Base-by-base conservation (phyloP, 2,113 vertebrate species). In the Dryoscopus gambensis region DNA sequence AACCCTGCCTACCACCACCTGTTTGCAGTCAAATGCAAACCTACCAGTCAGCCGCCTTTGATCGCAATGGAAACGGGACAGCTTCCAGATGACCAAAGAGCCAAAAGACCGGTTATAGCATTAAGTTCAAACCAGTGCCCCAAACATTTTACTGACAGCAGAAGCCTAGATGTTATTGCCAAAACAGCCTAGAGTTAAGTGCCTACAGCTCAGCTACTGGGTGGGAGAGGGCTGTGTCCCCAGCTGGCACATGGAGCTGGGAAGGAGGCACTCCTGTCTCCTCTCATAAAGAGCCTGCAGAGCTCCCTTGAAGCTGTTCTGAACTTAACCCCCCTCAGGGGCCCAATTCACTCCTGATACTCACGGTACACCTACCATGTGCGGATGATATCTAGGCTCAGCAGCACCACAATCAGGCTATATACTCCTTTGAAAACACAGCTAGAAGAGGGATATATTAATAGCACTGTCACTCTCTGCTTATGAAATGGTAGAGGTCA, bases 401-500 rank as follows among this genome's bases (percentile, higher is more conserved):
- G 89, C 86, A 85, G 73, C 73, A 47, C 86, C 92, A 79, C 52
- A 71, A 59, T 50, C 40, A 55, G 59, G 55, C 75, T 84, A 28
- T 9, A 47, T 3, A 59, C 20, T 85, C 71, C 47, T 80, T 73
- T 74, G 89, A 80, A 93, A 95, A 89, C 68, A 87, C 37, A 68
- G 76, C 86, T 90, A 64, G 39, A 92, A 68, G 86, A 93, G 52
- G 30, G 44, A 52, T 77, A 42, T 95, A 89, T 95, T 93, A 96
- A 96, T 93, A 97, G 92, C 52, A 60, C 73, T 89, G 86, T 89
- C 84, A 89, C 27, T 75, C 73, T 76, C 59, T 59, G 47, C 95
- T 95, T 71, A 95, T 47, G 92, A 93, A 92, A 86, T 33, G 37
- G 86, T 55, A 92, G 91, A 95, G 93, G 94, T 94, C 94, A 93